A percentile compares a stretch with the other conserved stretches of the same genome.
Conservation (phyloP, 2,888 invertebrate species). For the Thereva unica region DNA sequence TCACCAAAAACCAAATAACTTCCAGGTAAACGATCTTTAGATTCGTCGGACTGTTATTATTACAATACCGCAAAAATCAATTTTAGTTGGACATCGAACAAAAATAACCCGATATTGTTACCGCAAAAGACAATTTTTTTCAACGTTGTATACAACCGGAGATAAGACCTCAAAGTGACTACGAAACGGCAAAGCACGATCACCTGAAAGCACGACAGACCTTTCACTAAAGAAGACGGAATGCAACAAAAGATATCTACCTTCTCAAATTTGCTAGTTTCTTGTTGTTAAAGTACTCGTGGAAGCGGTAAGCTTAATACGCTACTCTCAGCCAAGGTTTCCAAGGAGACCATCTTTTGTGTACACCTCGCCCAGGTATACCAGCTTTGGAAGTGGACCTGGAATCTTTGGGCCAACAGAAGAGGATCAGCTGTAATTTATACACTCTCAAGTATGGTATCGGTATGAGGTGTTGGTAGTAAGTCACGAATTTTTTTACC, state of each 20-base stretch:
- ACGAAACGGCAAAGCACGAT: constrained; percentile 15
- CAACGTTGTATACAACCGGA: constrained; percentile 2
- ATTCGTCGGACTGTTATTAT: too few species aligned
- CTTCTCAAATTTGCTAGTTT: constrained; percentile 15
- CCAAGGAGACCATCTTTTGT: constrained; percentile 13
- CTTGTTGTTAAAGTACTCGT: constrained; percentile 20
- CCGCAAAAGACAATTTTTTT: constrained; percentile 1
- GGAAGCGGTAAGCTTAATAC: constrained; percentile 5
- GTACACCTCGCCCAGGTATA: constrained; percentile 10
- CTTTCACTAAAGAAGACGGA: constrained; percentile 33
- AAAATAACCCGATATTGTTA: not conserved
- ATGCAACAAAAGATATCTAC: constrained; percentile 15
- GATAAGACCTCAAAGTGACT: constrained; percentile 17
- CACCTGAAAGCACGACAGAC: constrained; percentile 22
- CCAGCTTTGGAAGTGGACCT: constrained; percentile 2
- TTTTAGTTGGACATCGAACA: too few species aligned
- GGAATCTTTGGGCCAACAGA: constrained; percentile 13
- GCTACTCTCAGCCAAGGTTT: constrained; percentile 8
- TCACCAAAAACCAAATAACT: too few species aligned
- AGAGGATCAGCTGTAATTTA: not conserved
- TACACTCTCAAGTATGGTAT: too few species aligned
- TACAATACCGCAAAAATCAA: too few species aligned
- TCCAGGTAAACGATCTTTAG: too few species aligned
- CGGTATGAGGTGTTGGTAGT: too few species aligned
- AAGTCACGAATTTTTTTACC: too few species aligned